Base-by-base conservation (phyloP, 2,888 invertebrate species). In the Cabera pusaria region DNA sequence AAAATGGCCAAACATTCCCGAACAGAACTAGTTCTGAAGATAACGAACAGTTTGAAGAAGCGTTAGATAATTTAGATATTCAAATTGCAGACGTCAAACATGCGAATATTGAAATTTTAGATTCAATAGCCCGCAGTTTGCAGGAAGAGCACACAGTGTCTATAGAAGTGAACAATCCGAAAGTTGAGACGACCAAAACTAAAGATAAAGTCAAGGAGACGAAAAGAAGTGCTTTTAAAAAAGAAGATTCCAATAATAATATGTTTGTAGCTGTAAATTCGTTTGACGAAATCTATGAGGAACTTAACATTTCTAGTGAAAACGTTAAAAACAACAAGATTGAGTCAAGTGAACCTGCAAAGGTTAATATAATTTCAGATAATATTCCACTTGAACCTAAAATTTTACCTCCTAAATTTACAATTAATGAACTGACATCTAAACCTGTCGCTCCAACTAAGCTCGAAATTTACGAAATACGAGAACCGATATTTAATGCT, bases 1-100 rank as follows among this genome's bases (percentile, higher is more conserved):
- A 29, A 44, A 38, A 50, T 23, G 44, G 33, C n/a, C 34, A 35
- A 38, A 50, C 17, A 35, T 42, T 42, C 26, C 31, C 49, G 10
- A 62, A 69, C 17, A 70, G 75, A 51, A 80, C 86, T 6, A 88
- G 87, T 57, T 88, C 87, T 6, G 87, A 87, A 55, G 88, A 88
- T 48, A 86, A 83, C 48, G 87, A 88, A 48, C 72, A 87, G 48
- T 87, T 86, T 46, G 88, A 88, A 66, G 87, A 87, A 72, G 88
- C 87, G 20, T 75, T 88, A 64, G 89, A 89, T 50, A 78, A 86
- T 49, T 66, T 82, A 52, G 82, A 88, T 54, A 71, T 59, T 51
- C 76, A 80, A 59, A 72, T 74, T 7, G 77, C 78, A 52, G 72
- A 78, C 45, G 78, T 84, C 32, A 80, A 79, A 52, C 62, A 76